Evolutionary conservation across 2,113 vertebrate species (phyloP).

Genomic region (Gnathochromis pfefferi): DNA sequence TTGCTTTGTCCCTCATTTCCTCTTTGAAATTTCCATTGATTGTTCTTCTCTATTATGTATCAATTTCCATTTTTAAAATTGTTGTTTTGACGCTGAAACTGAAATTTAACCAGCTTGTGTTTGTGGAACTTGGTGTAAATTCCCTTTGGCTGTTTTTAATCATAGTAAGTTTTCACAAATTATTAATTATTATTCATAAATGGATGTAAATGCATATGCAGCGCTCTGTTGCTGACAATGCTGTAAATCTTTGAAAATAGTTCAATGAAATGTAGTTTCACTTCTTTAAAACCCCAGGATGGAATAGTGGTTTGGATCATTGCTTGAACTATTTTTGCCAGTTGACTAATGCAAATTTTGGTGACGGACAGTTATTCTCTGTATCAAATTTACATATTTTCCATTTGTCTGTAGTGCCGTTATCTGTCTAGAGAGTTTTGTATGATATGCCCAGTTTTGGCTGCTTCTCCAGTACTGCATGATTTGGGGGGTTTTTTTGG

Average conservation of each 20-base stretch:
- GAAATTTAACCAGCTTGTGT: background rate
- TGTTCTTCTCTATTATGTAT: background rate
- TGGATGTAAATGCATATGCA: background rate
- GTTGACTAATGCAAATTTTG: background rate
- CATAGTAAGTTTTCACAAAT: background rate
- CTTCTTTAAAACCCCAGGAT: background rate
- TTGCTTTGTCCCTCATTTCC: slow-evolving; percentile 30
- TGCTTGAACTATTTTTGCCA: background rate
- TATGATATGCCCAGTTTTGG: background rate
- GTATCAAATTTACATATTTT: background rate
- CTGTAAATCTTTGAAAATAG: background rate
- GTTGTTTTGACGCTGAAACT: background rate
- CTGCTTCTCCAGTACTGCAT: background rate
- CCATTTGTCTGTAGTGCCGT: background rate
- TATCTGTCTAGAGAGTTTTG: background rate
- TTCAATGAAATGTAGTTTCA: background rate
- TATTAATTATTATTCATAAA: background rate
- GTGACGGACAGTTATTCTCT: background rate
- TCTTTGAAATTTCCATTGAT: slow-evolving; percentile 6
- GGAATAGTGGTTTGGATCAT: background rate
- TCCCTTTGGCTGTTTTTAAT: background rate
- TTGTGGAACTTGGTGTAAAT: background rate
- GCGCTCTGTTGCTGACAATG: fast-evolving
- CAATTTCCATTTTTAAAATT: background rate
- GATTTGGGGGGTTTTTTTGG: fast-evolving